Conservation (phyloP, 2,113 vertebrate genomes). For the Glaucomys volans region DNA sequence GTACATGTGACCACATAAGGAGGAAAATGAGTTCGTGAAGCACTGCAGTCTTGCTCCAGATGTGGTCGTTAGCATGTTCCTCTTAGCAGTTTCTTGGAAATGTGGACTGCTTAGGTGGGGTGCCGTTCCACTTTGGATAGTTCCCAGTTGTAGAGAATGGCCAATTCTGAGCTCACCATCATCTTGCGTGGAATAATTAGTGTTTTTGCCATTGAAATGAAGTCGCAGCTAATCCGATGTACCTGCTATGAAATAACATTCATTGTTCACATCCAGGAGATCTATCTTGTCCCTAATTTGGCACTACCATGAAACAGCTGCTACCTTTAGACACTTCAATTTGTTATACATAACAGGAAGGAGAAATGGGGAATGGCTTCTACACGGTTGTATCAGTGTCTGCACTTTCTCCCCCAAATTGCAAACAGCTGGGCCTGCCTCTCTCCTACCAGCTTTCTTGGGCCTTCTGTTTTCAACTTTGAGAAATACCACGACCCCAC, state of each 20-base stretch:
- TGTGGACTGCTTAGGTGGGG: rapidly evolving
- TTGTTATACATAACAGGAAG: slow-evolving; percentile 80
- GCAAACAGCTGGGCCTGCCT: slow-evolving; percentile 85
- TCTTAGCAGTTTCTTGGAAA: background rate
- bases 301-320: slow-evolving; percentile 84
- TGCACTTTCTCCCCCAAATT: slow-evolving; percentile 84
- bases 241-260: slow-evolving; percentile 65
- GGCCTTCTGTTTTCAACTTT: slow-evolving; percentile 83
- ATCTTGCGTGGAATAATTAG: slow-evolving; percentile 53
- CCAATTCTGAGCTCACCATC: background rate
- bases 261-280: slow-evolving; percentile 68
- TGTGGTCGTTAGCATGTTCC: background rate
- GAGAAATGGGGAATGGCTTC: slow-evolving; percentile 81
- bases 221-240: slow-evolving; percentile 63
- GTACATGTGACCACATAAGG: background rate
- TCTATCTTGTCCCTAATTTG: slow-evolving; percentile 82
- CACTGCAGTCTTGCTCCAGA: background rate
- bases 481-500: slow-evolving; percentile 83
- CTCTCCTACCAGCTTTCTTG: slow-evolving; percentile 78
- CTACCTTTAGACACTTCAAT: slow-evolving; percentile 85
- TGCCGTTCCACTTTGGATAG: rapidly evolving
- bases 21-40: background rate
- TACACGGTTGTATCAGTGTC: slow-evolving; percentile 81
- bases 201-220: slow-evolving; percentile 55
- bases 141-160: background rate